Percentiles rank a stretch among this genome's conserved stretches.
phyloP scores from a whole-genome alignment of 2,888 invertebrate genomes.

The Portevinia maculata region DNA sequence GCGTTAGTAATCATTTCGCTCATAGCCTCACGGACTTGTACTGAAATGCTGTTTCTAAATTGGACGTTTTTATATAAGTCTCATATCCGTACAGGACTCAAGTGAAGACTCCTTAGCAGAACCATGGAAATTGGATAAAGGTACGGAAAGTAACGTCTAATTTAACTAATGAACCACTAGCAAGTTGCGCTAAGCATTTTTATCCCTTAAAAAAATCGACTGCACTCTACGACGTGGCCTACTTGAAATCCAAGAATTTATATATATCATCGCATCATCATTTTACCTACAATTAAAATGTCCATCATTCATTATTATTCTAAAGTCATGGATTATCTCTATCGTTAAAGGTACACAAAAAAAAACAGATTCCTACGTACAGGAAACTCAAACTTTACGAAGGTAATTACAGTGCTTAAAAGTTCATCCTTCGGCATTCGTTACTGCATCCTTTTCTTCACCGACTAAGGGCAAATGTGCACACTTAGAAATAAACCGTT shows the following conservation, averaged over 20 bases:
- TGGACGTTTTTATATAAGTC: too few relatives aligned
- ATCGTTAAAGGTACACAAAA: slow-evolving; percentile 17
- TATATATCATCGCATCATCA: slow-evolving; percentile 2
- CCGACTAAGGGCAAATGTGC: slow-evolving; percentile 53
- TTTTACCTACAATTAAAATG: slow-evolving; percentile 49
- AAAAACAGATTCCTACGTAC: slow-evolving; percentile 49
- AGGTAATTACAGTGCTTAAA: slow-evolving; percentile 73
- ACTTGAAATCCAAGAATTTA: not conserved
- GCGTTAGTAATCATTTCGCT: too few relatives aligned
- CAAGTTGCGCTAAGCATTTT: too few relatives aligned
- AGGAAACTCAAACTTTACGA: slow-evolving; percentile 45
- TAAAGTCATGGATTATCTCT: slow-evolving; percentile 57
- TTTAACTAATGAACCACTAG: not conserved
- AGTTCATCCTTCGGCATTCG: slow-evolving; percentile 68
- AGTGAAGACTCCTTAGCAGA: too few relatives aligned
- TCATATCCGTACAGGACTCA: too few relatives aligned
- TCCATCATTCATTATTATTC: slow-evolving; percentile 66
- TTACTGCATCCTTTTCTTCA: slow-evolving; percentile 48
- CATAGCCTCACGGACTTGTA: too few relatives aligned
- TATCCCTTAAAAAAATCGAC: not conserved
- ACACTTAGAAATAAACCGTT: slow-evolving; percentile 69
- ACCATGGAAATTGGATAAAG: too few relatives aligned
- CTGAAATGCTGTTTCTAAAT: too few relatives aligned
- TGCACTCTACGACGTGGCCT: slow-evolving; percentile 1
- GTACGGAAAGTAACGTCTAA: too few relatives aligned